These are phyloP conservation scores for Baccha elongata DNA, from an alignment of 2,888 invertebrate species.

Conservation along the genomic window DNA sequence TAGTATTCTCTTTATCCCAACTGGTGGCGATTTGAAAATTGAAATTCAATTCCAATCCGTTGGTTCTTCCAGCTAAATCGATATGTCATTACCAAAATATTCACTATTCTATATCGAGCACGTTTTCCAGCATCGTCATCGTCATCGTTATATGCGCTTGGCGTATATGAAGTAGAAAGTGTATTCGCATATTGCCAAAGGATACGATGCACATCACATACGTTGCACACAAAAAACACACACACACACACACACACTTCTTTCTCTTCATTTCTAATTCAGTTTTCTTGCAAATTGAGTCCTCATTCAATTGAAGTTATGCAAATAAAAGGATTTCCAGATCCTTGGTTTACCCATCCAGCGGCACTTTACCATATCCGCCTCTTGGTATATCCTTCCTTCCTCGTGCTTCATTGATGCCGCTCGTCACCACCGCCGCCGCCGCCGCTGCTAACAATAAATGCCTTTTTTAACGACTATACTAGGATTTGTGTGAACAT, in stretches of 20 bases:
- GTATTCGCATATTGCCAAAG: constrained; percentile 4
- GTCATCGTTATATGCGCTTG: constrained; percentile 1
- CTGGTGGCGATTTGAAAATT: constrained; percentile 18
- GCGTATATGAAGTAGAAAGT: neutral
- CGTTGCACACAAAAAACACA: neutral
- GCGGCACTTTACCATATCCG: constrained; percentile 22
- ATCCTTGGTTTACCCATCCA: constrained; percentile 61
- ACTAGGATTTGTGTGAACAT: constrained; percentile 43
- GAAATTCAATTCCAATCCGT: constrained; percentile 34
- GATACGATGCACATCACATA: neutral
- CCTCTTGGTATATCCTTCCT: constrained; percentile 41
- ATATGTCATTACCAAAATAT: constrained; percentile 36
- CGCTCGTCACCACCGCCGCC: neutral
- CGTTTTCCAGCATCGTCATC: neutral
- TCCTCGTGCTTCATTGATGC: constrained; percentile 1
- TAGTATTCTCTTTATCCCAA: neutral
- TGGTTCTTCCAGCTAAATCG: constrained; percentile 30
- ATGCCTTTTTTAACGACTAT: constrained; percentile 52
- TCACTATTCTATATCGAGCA: neutral
- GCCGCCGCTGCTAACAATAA: neutral
- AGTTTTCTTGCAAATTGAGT: constrained; percentile 64
- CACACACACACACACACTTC: constrained; percentile 3
- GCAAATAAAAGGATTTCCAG: constrained; percentile 64
- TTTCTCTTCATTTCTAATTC: constrained; percentile 55
- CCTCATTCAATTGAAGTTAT: constrained; percentile 68